Percentiles rank a stretch among this genome's conserved stretches.
Conservation (phyloP, 2,888 invertebrate genomes). For the Drosophila neotestacea region DNA sequence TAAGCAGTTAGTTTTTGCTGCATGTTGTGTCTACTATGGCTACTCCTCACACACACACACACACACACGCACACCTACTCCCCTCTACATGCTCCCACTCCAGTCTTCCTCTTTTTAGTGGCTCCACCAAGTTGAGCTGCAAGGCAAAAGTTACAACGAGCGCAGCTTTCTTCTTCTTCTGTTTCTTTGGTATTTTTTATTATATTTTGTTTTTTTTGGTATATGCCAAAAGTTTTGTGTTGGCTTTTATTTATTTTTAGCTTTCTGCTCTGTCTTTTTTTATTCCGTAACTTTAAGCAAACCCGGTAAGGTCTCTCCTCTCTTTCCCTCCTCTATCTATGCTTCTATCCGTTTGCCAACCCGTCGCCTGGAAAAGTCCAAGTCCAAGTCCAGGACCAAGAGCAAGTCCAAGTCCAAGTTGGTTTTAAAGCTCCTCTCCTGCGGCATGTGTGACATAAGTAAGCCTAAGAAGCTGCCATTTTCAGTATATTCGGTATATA, state of each 20-base stretch:
- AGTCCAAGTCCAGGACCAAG: conserved; percentile 36
- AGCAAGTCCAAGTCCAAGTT: conserved; percentile 47
- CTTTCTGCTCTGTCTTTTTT: conserved; percentile 30
- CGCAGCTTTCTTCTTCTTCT: conserved; percentile 37
- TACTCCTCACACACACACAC: conserved; percentile 2
- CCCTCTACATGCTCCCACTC: too few species aligned
- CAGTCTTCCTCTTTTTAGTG: background rate
- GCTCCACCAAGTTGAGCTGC: conserved; percentile 38
- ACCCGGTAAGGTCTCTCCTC: conserved; percentile 42
- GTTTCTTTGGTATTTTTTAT: conserved; percentile 15
- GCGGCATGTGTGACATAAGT: conserved; percentile 73
- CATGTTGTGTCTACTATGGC: conserved; percentile 45
- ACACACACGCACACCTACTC: conserved; percentile 1
- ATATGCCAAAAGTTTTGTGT: conserved; percentile 60
- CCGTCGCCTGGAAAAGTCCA: conserved; percentile 25
- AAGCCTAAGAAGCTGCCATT: conserved; percentile 68
- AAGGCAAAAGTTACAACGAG: conserved; percentile 66
- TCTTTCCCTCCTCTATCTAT: background rate
- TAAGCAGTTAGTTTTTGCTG: conserved; percentile 79
- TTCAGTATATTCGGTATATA: conserved; percentile 34
- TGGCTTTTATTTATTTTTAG: conserved; percentile 70
- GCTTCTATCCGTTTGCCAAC: background rate
- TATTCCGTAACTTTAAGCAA: conserved; percentile 63
- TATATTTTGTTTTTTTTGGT: conserved; percentile 9
- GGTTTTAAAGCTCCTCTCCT: conserved; percentile 45